Base-by-base conservation (phyloP, 2,797 vertebrate species). In the Cichlasoma orientale region DNA sequence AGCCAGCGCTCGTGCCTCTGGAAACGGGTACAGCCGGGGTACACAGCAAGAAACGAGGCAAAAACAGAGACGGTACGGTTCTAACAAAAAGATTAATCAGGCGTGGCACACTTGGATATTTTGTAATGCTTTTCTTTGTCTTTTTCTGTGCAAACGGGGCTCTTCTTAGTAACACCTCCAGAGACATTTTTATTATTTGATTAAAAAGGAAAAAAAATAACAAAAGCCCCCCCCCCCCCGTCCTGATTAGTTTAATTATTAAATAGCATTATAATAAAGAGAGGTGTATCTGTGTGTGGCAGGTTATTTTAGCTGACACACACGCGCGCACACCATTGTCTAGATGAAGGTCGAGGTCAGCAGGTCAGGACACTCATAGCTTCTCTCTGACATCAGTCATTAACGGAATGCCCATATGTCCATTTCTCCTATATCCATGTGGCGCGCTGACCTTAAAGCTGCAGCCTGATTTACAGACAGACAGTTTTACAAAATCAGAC, bases 91-190 rank as follows among this genome's bases (percentile, higher is more conserved):
- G 5, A 29, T 3, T 29, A 29, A n/a, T n/a, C n/a, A n/a, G n/a
- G n/a, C n/a, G n/a, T n/a, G n/a, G n/a, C n/a, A n/a, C n/a, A n/a
- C n/a, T n/a, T n/a, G n/a, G 29, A 29, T 61, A 41, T 41, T 25
- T 41, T 25, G 21, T 1, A 5, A 0, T 41, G 1, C 36, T 41
- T 16, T 63, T 25, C 36, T 63, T 63, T 63, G 0, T 7, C 1
- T 9, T 61, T 38, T 13, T 41, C 12, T 41, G 11, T 13, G 38
- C 12, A 41, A 16, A 44, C 41, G 12, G 38, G 12, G 41, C 14
- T 44, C 13, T 16, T 44, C 14, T 7, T 2, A 16, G 44, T 7
- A 7, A 31, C 31, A 31, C 31, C 5, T 38, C 36, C 36, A 38
- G 36, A 11, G 10, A 12, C 12, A 33, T 33, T 33, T 36, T 36